Conservation (phyloP, 2,113 vertebrate species). For the Phylloscopus trochilus region DNA sequence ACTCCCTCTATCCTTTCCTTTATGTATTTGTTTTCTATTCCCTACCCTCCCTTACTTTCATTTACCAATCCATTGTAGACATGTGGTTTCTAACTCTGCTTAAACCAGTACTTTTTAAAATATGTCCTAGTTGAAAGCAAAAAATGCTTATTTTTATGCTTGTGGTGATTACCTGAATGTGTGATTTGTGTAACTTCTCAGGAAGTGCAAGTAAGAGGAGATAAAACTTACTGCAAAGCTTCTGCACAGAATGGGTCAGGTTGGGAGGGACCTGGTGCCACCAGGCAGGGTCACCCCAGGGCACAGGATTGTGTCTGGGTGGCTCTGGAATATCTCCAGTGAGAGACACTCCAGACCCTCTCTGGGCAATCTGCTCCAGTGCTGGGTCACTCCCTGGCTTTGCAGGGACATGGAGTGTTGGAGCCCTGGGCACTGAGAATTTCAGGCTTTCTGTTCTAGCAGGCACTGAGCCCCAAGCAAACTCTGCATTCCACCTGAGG, state of each 20-base stretch:
- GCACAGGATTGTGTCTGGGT: background rate
- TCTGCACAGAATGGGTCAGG: background rate
- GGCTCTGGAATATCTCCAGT: background rate
- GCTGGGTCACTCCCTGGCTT: background rate
- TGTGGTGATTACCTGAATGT: too few species aligned
- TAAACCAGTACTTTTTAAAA: background rate
- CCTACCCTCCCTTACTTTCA: background rate
- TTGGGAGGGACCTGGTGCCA: background rate
- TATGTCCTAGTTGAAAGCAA: background rate
- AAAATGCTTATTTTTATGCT: background rate
- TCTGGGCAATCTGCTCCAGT: too few species aligned
- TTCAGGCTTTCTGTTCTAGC: too few species aligned
- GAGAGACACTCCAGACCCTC: background rate
- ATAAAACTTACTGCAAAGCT: background rate
- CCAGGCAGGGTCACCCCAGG: background rate
- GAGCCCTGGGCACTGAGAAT: too few species aligned
- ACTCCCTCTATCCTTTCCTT: background rate
- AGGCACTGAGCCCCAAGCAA: too few species aligned
- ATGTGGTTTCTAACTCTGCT: background rate
- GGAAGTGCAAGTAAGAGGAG: background rate
- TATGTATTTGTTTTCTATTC: background rate
- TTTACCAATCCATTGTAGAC: background rate
- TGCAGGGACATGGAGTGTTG: background rate
- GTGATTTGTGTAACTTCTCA: background rate
- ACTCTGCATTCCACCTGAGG: too few species aligned